phyloP scores from a whole-genome alignment of 2,797 vertebrate species.

The Parauchenoglanis ngamensis region DNA sequence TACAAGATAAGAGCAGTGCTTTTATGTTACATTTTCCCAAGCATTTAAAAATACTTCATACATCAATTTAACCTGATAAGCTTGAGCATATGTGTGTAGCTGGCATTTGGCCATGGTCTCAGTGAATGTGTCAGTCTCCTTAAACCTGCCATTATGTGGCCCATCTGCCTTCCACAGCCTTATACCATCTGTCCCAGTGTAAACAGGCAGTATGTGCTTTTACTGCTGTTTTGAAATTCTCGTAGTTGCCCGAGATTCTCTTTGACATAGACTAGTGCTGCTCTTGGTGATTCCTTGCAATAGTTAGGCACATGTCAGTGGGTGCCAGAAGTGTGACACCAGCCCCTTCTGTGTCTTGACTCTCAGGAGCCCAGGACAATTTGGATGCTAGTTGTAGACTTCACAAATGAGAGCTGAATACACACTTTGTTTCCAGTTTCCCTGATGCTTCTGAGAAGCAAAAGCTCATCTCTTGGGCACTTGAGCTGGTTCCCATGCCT shows the following conservation, averaged over 20 bases:
- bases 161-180: constrained; percentile 33
- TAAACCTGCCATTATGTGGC: constrained; percentile 53
- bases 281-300: neutral
- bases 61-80: constrained; percentile 11
- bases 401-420: too few relatives aligned
- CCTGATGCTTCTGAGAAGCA: neutral
- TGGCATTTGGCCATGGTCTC: constrained; percentile 44
- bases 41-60: neutral
- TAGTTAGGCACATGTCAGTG: neutral
- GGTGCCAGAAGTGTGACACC: neutral
- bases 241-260: neutral
- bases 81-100: constrained; percentile 7
- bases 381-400: neutral
- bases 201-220: constrained; percentile 38
- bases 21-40: neutral
- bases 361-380: neutral
- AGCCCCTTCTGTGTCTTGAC: neutral
- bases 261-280: neutral
- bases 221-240: neutral
- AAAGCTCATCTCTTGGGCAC: neutral
- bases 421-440: neutral
- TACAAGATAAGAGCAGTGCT: neutral
- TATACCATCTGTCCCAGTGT: constrained; percentile 46
- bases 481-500: neutral
- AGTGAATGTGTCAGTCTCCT: constrained; percentile 56